A percentile compares a stretch with the other conserved stretches of the same genome.
phyloP scores from a whole-genome alignment of 2,113 vertebrate species.

The Chamaetylas fuelleborni region DNA sequence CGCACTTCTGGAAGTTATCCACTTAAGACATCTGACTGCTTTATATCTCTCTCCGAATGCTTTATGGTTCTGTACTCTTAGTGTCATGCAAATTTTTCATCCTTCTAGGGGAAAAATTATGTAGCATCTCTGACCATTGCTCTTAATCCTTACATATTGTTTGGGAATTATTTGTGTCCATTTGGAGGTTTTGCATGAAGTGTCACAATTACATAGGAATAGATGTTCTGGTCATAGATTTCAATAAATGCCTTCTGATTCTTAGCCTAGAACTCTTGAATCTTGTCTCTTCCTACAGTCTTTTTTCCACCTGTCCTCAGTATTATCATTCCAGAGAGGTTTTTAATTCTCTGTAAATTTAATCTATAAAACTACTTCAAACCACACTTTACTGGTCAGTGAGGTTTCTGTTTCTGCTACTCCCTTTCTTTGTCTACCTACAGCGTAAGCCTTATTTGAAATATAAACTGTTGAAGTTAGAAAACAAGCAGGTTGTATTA shows the following conservation, averaged over 20 bases:
- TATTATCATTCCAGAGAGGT: not conserved
- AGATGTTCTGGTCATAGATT: not conserved
- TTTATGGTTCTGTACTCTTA: not conserved
- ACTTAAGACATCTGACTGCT: not conserved
- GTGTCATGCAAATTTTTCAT: not conserved
- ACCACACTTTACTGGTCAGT: not conserved
- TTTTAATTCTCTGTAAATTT: not conserved
- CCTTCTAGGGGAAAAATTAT: not conserved
- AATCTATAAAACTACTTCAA: not conserved
- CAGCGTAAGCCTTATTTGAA: not conserved
- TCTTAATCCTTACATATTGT: not conserved
- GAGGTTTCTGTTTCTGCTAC: not conserved
- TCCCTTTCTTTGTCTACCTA: not conserved
- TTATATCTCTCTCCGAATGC: not conserved
- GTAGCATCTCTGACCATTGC: not conserved
- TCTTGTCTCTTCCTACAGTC: not conserved
- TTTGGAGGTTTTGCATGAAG: not conserved
- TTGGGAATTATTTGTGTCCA: not conserved
- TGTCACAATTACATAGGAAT: not conserved
- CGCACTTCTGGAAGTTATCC: not conserved
- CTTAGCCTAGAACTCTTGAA: not conserved
- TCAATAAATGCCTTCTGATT: not conserved
- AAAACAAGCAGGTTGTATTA: not conserved
- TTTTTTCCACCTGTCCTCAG: not conserved
- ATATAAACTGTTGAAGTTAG: not conserved